Conservation (phyloP, 2,797 vertebrate species). For the Mus spretus region DNA sequence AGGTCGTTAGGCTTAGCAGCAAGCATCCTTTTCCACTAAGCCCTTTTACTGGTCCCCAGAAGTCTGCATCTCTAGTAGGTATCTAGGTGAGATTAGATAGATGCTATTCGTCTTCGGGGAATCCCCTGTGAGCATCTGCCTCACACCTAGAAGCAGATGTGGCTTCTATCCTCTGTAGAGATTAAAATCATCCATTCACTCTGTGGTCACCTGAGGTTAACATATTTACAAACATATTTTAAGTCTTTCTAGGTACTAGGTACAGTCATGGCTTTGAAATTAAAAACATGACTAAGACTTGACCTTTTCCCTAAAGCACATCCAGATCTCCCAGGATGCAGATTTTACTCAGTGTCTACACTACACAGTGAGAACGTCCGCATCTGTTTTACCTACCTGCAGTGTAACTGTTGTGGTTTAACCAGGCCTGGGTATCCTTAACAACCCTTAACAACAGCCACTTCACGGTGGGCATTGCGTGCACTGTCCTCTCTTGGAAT, state of each 20-base stretch:
- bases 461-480: background rate
- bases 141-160: background rate
- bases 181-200: background rate
- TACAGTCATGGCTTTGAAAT: constrained; percentile 16
- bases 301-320: background rate
- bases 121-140: background rate
- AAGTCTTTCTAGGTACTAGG: background rate
- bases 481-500: background rate
- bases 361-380: background rate
- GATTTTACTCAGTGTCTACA: background rate
- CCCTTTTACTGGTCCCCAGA: background rate
- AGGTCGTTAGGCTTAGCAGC: background rate
- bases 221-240: background rate
- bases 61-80: background rate
- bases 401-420: background rate
- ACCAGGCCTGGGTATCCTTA: background rate
- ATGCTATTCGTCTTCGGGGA: background rate
- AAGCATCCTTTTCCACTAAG: background rate
- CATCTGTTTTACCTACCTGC: background rate
- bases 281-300: constrained; percentile 4
- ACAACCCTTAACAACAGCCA: background rate
- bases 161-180: background rate
- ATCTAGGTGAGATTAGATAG: background rate
- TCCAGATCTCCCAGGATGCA: background rate
- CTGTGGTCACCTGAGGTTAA: background rate